Evolutionary conservation across 2,797 vertebrate species (phyloP), one percentile per base, ranked within the genome.

Genomic region (Notolepis coatsorum): DNA sequence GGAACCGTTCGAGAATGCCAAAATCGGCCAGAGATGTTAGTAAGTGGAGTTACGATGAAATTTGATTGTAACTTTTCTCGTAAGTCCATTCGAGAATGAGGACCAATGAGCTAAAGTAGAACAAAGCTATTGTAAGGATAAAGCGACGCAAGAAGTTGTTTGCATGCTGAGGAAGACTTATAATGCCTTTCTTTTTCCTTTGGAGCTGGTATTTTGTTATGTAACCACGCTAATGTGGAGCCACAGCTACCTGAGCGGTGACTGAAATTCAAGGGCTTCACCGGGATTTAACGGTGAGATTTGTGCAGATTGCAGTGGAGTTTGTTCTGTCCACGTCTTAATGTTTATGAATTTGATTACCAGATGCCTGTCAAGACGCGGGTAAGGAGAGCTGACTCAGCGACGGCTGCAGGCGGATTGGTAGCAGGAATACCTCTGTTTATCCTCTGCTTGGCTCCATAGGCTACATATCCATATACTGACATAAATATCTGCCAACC

Each of bases 401-500:
- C 0, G 24, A 23, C 23, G 54, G 57, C 57, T 80, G n/a, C 75
- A 47, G 64, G 50, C 20, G 66, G 65, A 76, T 49, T 69, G 65
- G 68, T 56, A 38, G 51, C 31, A 67, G 35, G 43, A 86, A 76
- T 55, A 54, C 67, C 73, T 67, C 41, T 10, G 13, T 58, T 71
- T 61, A 84, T 80, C 69, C 75, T 56, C 41, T 54, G 60, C 66
- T 79, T 64, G 46, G 55, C 46, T 69, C 65, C 49, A 61, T 41
- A 23, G 4, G 43, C 57, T 18, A 52, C 31, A 62, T 61, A 61
- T 71, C 68, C 71, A 65, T 39, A 67, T 6, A 35, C 54, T 48
- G 54, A 76, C 59, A 80, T 61, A 64, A 45, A 82, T 71, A 73
- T 60, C 62, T 82, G 82, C 75, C 75, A 77, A 71, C 61, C 68